phyloP scores from a whole-genome alignment of 2,888 invertebrate genomes.

The Labia minor region DNA sequence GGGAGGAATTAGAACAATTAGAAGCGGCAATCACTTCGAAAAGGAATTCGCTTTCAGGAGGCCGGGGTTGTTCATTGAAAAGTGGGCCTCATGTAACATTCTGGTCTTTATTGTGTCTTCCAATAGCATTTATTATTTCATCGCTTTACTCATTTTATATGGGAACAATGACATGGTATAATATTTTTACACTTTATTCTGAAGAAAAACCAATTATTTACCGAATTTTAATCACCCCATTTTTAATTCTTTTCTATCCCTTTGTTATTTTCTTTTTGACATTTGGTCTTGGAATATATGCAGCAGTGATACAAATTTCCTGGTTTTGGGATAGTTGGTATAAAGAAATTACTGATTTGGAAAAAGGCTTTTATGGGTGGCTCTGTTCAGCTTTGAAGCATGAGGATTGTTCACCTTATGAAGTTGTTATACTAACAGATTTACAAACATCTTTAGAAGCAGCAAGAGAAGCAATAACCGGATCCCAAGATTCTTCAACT shows the following conservation, averaged over 20 bases:
- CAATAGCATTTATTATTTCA: constrained; percentile 53
- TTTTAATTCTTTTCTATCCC: constrained; percentile 58
- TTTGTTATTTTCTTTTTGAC: constrained; percentile 55
- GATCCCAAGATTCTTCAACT: constrained; percentile 34
- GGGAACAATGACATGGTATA: constrained; percentile 67
- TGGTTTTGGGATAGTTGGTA: constrained; percentile 57
- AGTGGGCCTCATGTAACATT: constrained; percentile 56
- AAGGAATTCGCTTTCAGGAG: constrained; percentile 32
- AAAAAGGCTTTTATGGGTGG: constrained; percentile 72
- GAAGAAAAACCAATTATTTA: constrained; percentile 53
- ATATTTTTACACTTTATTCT: constrained; percentile 56
- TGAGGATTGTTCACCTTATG: constrained; percentile 65
- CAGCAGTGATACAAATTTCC: constrained; percentile 56
- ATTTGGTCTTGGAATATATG: constrained; percentile 53
- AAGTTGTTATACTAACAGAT: constrained; percentile 54
- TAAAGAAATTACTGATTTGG: constrained; percentile 59
- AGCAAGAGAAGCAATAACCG: constrained; percentile 31
- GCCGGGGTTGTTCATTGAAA: constrained; percentile 43
- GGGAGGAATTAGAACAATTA: constrained; percentile 57
- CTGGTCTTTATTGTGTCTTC: constrained; percentile 52
- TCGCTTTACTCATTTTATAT: constrained; percentile 60
- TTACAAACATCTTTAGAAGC: constrained; percentile 26
- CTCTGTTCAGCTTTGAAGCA: constrained; percentile 53
- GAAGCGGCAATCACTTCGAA: constrained; percentile 52
- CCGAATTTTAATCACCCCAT: constrained; percentile 52